Evolutionary conservation across 2,113 vertebrate genomes (phyloP), one percentile per base, ranked within the genome.

Genomic region (Lophotis ruficrista): DNA sequence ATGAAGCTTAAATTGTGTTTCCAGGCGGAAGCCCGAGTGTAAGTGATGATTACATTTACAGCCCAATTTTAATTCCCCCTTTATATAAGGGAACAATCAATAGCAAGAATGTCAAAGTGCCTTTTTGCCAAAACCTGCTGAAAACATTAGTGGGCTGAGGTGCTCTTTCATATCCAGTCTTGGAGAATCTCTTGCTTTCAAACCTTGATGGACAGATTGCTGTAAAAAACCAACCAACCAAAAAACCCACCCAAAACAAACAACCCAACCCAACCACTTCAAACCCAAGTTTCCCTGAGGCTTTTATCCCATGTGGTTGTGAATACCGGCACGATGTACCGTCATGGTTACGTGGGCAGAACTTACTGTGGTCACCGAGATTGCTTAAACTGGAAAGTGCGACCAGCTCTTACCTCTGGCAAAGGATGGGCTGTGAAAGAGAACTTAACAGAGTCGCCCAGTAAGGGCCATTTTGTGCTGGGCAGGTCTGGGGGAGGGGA

Each of bases 241-340:
- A 19, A 30, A 35, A 10, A 2, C 12, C 18, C 16, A 25, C 2
- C 22, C 62, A 22, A 31, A 75, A 68, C 7, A 7, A 21, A 21
- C 9, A 23, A 18, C 43, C 3, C 12, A 57, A 19, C 12, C 15
- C 16, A 22, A 2, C 22, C 62, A 20, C 60, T 73, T 68, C 37
- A 48, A 50, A 18, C 12, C 11, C 4, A 6, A 4, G 4, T 24
- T 50, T 25, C 68, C 19, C 1, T 8, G n/a, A n/a, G 65, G 48
- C 48, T 79, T 58, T 80, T 18, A 2, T 23, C 69, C n/a, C 21
- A 3, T 0, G 3, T 12, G 25, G 5, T 12, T 31, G 4, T 31
- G 35, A 13, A 0, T 12, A 0, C 10, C 31, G 64, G 2, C 19
- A 0, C 1, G 4, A 5, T 20, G 2, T 14, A 0, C 30, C 28